These are phyloP conservation scores for Lordiphosa collinella DNA, from an alignment of 1,140 invertebrate genomes.

Conservation along the genomic window DNA sequence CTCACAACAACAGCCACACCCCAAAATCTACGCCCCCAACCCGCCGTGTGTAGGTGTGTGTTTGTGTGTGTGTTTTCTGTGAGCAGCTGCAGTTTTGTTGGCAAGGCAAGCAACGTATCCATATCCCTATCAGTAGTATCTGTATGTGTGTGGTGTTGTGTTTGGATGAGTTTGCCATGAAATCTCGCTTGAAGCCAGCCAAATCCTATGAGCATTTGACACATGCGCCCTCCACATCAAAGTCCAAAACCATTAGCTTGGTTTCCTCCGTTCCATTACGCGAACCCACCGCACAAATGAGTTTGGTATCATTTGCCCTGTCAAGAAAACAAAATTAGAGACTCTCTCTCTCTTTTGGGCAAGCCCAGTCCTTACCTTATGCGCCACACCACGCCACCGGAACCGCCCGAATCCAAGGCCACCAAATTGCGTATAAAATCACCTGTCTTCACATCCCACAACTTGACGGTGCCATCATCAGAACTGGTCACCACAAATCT, in stretches of 20 bases:
- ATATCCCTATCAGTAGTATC: conserved; percentile 22
- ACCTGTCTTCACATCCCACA: conserved; percentile 98
- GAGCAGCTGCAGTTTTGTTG: conserved; percentile 61
- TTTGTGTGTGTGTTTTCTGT: conserved; percentile 30
- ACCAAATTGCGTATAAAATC: conserved; percentile 98
- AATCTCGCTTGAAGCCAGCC: conserved; percentile 42
- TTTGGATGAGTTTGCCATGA: conserved; percentile 38
- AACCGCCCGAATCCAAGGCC: conserved; percentile 94
- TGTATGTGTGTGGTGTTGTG: conserved; percentile 15
- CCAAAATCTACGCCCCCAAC: conserved; percentile 25
- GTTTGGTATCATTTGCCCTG: conserved; percentile 94
- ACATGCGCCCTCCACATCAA: conserved; percentile 90
- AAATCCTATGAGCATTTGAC: conserved; percentile 81
- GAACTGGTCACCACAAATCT: conserved; percentile 99
- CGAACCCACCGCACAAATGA: conserved; percentile 98
- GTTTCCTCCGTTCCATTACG: conserved; percentile 99
- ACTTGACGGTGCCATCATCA: conserved; percentile 99
- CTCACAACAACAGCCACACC: conserved; percentile 48
- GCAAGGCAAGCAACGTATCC: conserved; percentile 70
- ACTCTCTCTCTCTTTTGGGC: background rate
- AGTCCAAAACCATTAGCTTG: conserved; percentile 97
- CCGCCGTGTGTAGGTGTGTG: conserved; percentile 24
- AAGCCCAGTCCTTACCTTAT: conserved; percentile 83
- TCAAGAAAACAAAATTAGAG: background rate
- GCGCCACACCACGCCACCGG: conserved; percentile 99